These are phyloP conservation scores for Psittacula cyanocephala DNA, from an alignment of 2,113 vertebrate genomes.

Conservation along the genomic window DNA sequence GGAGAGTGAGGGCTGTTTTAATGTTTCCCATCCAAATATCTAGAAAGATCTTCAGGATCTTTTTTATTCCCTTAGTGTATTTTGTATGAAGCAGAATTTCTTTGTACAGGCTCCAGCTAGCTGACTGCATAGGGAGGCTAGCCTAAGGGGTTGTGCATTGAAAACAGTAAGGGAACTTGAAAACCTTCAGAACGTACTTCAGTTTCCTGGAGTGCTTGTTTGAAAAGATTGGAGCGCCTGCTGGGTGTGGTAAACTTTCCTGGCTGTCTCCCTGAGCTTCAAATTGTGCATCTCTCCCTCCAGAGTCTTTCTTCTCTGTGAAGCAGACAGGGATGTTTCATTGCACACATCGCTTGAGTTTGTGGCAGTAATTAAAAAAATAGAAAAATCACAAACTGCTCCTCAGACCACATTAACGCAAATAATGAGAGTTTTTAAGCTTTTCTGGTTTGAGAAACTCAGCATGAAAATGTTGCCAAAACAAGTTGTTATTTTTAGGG, in stretches of 20 bases:
- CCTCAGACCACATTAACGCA: background rate
- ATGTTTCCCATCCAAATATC: constrained; percentile 2
- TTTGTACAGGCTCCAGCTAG: constrained; percentile 51
- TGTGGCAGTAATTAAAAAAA: background rate
- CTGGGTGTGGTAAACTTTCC: constrained; percentile 34
- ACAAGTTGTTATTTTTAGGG: background rate
- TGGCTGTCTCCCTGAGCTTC: background rate
- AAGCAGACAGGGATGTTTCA: background rate
- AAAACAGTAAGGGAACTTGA: constrained; percentile 19
- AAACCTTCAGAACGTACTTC: background rate
- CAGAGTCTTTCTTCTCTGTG: background rate
- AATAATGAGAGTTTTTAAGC: background rate
- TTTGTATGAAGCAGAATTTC: background rate
- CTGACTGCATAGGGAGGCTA: constrained; percentile 12
- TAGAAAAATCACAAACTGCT: background rate
- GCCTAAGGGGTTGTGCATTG: constrained; percentile 16
- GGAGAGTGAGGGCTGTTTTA: background rate
- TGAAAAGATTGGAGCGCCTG: constrained; percentile 29
- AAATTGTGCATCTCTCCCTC: background rate
- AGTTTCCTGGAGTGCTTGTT: constrained; percentile 39
- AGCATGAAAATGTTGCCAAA: background rate
- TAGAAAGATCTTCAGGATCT: background rate
- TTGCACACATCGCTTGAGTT: constrained; percentile 5
- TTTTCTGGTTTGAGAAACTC: constrained; percentile 12
- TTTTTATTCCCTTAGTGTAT: background rate